Conservation (phyloP, 2,797 vertebrate genomes). For the Cossypha niveicapilla region DNA sequence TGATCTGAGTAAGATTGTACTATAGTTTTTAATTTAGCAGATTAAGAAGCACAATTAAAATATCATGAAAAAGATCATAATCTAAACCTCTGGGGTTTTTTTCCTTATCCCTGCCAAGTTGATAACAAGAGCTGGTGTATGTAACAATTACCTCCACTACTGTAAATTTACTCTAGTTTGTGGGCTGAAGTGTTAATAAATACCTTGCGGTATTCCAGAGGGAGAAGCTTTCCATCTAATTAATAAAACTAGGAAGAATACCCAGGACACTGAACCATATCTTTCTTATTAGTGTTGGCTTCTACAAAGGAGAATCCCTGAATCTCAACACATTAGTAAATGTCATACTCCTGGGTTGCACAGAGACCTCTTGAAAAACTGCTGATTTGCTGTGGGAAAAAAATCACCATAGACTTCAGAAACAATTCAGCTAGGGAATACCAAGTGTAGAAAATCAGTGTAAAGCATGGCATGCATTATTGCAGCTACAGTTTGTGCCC, state of each 20-base stretch:
- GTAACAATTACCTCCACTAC: constrained; percentile 75
- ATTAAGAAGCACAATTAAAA: constrained; percentile 82
- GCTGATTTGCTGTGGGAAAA: constrained; percentile 60
- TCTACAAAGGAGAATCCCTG: constrained; percentile 70
- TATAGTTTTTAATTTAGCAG: constrained; percentile 80
- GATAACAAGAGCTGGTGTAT: constrained; percentile 70
- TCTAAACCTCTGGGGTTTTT: constrained; percentile 61
- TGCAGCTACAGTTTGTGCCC: not conserved
- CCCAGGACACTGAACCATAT: constrained; percentile 72
- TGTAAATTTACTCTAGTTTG: constrained; percentile 75
- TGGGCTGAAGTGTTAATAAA: constrained; percentile 77
- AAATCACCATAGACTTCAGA: constrained; percentile 58
- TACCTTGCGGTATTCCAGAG: constrained; percentile 73
- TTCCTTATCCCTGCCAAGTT: constrained; percentile 68
- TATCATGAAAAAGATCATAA: constrained; percentile 79
- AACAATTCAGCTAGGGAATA: constrained; percentile 62
- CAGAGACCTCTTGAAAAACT: constrained; percentile 68
- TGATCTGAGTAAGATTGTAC: constrained; percentile 74
- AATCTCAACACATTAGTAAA: constrained; percentile 72
- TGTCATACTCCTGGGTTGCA: constrained; percentile 64
- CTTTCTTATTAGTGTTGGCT: constrained; percentile 75
- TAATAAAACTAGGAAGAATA: constrained; percentile 79
- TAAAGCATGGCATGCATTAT: constrained; percentile 41
- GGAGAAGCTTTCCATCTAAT: constrained; percentile 77
- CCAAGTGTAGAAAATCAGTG: constrained; percentile 53